phyloP scores from a whole-genome alignment of 2,113 vertebrate genomes.

The Callionymus lyra region DNA sequence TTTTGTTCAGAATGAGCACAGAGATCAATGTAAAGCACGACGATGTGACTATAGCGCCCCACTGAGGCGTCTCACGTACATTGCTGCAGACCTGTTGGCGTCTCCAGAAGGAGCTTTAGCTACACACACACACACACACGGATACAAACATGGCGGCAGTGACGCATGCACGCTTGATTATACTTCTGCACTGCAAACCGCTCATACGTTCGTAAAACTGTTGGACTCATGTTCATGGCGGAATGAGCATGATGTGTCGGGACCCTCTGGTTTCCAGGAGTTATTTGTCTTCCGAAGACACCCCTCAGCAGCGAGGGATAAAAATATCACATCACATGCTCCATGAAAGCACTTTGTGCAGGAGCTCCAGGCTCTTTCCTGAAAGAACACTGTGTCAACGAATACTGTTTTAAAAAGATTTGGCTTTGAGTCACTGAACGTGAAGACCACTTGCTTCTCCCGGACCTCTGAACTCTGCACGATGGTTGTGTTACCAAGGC shows the following conservation, averaged over 20 bases:
- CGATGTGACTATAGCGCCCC: constrained; percentile 37
- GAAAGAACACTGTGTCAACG: too few relatives aligned
- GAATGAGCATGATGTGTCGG: too few relatives aligned
- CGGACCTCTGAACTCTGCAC: constrained; percentile 36
- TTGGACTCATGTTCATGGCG: too few relatives aligned
- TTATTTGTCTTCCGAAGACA: constrained; percentile 3
- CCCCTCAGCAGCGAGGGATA: too few relatives aligned
- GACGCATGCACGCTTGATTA: constrained; percentile 55
- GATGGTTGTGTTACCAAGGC: constrained; percentile 33
- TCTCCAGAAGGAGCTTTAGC: constrained; percentile 24
- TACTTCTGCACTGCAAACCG: constrained; percentile 34
- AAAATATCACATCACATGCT: constrained; percentile 32
- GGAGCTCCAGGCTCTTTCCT: too few relatives aligned
- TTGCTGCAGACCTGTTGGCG: constrained; percentile 27
- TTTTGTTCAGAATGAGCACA: constrained; percentile 49
- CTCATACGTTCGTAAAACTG: constrained; percentile 1
- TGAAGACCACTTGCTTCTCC: too few relatives aligned
- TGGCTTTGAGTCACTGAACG: too few relatives aligned
- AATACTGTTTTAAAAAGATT: too few relatives aligned
- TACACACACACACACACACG: constrained; percentile 40
- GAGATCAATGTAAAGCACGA: constrained; percentile 29
- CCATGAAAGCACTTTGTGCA: background rate
- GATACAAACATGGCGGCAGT: constrained; percentile 48
- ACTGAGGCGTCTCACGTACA: constrained; percentile 31
- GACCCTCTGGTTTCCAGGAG: constrained; percentile 13